phyloP scores from a whole-genome alignment of 2,113 vertebrate genomes.

The Murina feae region DNA sequence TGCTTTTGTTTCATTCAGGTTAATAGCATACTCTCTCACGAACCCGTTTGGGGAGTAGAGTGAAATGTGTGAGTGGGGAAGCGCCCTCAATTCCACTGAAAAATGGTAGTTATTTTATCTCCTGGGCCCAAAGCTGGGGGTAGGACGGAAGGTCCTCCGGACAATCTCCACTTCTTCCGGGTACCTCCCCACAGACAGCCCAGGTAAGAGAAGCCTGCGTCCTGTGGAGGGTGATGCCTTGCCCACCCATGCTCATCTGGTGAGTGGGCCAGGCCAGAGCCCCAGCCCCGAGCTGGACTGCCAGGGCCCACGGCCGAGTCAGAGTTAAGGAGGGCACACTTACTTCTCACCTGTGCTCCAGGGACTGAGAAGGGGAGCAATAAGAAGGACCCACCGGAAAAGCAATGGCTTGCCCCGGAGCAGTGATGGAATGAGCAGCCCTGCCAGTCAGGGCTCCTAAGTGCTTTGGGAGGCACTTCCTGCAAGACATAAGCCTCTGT shows the following conservation, averaged over 20 bases:
- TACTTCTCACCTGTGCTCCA: neutral
- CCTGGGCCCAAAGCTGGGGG: neutral
- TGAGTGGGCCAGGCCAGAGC: neutral
- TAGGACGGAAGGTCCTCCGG: neutral
- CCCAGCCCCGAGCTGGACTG: neutral
- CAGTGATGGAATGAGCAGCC: constrained; percentile 54
- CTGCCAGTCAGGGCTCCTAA: constrained; percentile 53
- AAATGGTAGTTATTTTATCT: neutral
- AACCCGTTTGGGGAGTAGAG: neutral
- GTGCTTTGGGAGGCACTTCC: constrained; percentile 50
- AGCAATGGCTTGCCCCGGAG: constrained; percentile 56
- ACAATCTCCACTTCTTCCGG: neutral
- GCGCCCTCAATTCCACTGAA: neutral
- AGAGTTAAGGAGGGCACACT: neutral
- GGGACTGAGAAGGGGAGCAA: neutral
- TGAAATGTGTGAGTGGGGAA: neutral
- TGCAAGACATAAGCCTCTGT: constrained; percentile 51
- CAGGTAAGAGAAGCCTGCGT: neutral
- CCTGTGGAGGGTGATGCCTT: accelerated
- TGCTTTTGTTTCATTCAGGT: neutral
- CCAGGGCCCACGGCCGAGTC: neutral
- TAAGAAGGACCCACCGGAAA: constrained; percentile 61
- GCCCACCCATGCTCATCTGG: neutral
- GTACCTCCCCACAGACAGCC: neutral
- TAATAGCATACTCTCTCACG: neutral